Percentiles rank a stretch among this genome's conserved stretches.
These are phyloP conservation scores for Strongylocentrotus purpuratus DNA, from an alignment of 35 echinoderm and acorn worm species.

Conservation along the genomic window DNA sequence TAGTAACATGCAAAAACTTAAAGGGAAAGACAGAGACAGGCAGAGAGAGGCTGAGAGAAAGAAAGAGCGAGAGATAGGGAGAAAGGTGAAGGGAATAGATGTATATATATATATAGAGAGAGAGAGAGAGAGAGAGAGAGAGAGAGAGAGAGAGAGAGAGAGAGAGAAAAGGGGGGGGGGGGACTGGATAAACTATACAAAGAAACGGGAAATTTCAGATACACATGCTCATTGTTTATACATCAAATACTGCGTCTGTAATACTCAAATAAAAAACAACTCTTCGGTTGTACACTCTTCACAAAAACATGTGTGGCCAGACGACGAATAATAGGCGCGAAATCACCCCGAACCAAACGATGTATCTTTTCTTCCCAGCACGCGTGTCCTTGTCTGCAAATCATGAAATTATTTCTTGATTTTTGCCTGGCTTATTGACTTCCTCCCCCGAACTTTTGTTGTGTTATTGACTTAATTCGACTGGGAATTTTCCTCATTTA, in stretches of 20 bases:
- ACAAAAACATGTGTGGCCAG: neutral
- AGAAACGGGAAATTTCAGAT: neutral
- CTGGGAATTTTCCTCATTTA: neutral
- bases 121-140: no score
- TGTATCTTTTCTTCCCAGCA: neutral
- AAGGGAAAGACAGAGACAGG: no score
- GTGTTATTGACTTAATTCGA: neutral
- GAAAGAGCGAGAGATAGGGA: no score
- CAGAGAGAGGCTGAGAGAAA: no score
- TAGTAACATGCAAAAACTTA: neutral
- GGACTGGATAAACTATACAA: neutral
- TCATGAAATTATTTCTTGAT: constrained; percentile 1
- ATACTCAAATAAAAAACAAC: neutral
- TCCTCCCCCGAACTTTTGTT: neutral
- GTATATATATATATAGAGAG: no score
- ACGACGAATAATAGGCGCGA: neutral
- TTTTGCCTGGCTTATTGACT: neutral
- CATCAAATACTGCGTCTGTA: neutral
- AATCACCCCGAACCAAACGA: neutral
- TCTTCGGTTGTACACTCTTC: neutral
- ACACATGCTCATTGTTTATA: neutral
- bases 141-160: no score
- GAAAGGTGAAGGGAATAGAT: no score
- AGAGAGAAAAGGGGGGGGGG: neutral
- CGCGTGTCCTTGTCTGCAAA: neutral